These are phyloP conservation scores for Pomacea maculata DNA, from an alignment of 1,140 invertebrate genomes.

Conservation along the genomic window DNA sequence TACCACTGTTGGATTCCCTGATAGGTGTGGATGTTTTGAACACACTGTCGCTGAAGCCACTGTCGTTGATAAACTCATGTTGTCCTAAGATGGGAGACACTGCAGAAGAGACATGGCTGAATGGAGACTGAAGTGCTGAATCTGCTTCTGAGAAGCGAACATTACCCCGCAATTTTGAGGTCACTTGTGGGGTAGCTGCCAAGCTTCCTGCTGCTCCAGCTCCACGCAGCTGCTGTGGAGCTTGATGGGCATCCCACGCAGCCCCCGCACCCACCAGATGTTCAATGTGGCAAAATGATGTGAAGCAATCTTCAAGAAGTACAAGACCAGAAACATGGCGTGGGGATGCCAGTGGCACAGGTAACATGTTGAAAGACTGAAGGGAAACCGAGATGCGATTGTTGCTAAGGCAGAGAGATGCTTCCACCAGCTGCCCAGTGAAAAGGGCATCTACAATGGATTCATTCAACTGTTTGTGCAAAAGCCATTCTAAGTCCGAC, in stretches of 20 bases:
- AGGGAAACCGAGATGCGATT: slow-evolving; percentile 59
- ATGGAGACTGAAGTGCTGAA: slow-evolving; percentile 33
- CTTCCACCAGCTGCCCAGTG: slow-evolving; percentile 61
- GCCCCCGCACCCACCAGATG: slow-evolving; percentile 43
- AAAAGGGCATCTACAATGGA: slow-evolving; percentile 60
- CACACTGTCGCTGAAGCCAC: slow-evolving; percentile 56
- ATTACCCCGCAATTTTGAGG: slow-evolving; percentile 2
- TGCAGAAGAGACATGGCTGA: slow-evolving; percentile 15
- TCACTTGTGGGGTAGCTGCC: slow-evolving; percentile 15
- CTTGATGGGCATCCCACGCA: neutral
- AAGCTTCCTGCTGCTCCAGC: neutral
- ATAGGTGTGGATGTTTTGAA: slow-evolving; percentile 61
- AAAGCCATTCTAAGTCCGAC: slow-evolving; percentile 62
- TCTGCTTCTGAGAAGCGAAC: slow-evolving; percentile 21
- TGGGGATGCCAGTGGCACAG: slow-evolving; percentile 55
- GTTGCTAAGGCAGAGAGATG: slow-evolving; percentile 51
- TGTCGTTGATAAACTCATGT: slow-evolving; percentile 49
- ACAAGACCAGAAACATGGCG: slow-evolving; percentile 51
- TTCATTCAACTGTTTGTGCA: slow-evolving; percentile 58
- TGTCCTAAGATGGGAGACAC: slow-evolving; percentile 55
- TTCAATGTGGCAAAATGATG: slow-evolving; percentile 59
- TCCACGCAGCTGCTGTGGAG: neutral
- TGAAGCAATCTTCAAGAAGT: slow-evolving; percentile 58
- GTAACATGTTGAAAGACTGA: slow-evolving; percentile 61
- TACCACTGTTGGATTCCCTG: neutral